Conservation (phyloP, 2,797 vertebrate genomes). For the Semotilus atromaculatus region DNA sequence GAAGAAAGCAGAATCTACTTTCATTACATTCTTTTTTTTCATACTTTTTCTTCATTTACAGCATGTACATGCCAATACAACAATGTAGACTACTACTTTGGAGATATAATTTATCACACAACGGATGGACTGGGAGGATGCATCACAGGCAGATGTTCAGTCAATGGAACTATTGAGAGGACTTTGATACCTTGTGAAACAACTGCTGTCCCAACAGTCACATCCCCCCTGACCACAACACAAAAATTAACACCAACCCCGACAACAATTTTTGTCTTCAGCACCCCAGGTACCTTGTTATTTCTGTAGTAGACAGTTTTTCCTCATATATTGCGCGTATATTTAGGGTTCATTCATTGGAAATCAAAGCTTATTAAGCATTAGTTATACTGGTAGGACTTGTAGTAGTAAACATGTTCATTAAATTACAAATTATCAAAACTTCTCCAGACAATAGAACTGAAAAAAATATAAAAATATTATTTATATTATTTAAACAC, state of each 20-base stretch:
- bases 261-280: conserved; percentile 67
- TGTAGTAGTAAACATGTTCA: neutral
- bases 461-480: too few relatives aligned
- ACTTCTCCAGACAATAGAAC: neutral
- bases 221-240: conserved; percentile 52
- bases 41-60: conserved; percentile 58
- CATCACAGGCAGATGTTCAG: conserved; percentile 82
- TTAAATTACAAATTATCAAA: neutral
- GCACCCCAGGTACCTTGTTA: conserved; percentile 61
- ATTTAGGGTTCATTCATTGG: neutral
- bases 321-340: neutral
- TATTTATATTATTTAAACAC: neutral
- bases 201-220: conserved; percentile 53
- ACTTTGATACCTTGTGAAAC: conserved; percentile 64
- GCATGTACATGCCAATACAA: conserved; percentile 83
- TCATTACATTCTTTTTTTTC: too few relatives aligned
- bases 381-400: neutral
- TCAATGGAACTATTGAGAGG: conserved; percentile 76
- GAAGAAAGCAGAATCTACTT: neutral
- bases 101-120: conserved; percentile 83
- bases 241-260: conserved; percentile 27
- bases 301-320: neutral
- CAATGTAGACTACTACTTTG: conserved; percentile 74
- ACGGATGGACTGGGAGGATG: conserved; percentile 86
- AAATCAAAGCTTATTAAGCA: neutral